phyloP scores from a whole-genome alignment of 2,888 invertebrate genomes.

The Macropis europaea region DNA sequence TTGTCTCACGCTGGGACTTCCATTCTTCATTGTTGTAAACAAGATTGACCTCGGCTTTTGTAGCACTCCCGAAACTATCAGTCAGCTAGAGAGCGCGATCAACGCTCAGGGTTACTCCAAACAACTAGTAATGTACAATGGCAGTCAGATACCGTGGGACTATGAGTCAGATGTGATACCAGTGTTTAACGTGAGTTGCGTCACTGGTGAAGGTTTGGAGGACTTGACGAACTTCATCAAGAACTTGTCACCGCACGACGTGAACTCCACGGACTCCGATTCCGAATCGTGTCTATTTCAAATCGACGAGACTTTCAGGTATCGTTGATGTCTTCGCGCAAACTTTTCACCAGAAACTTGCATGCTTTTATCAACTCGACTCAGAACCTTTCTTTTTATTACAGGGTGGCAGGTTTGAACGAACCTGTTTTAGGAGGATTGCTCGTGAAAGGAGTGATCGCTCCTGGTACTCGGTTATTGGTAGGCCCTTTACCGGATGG shows the following conservation, averaged over 20 bases:
- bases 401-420: conserved; percentile 87
- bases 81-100: conserved; percentile 71
- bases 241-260: conserved; percentile 83
- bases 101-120: conserved; percentile 73
- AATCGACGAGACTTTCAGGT: conserved; percentile 93
- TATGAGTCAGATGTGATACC: conserved; percentile 82
- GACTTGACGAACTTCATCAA: conserved; percentile 92
- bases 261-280: conserved; percentile 68
- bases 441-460: conserved; percentile 90
- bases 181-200: conserved; percentile 94
- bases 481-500: conserved; percentile 90
- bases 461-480: conserved; percentile 90
- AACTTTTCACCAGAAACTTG: background rate
- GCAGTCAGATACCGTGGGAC: conserved; percentile 61
- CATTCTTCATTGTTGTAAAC: conserved; percentile 96
- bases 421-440: conserved; percentile 93
- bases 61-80: conserved; percentile 70
- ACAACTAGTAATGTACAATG: conserved; percentile 68
- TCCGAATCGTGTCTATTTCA: conserved; percentile 85
- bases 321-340: conserved; percentile 1
- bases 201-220: conserved; percentile 91
- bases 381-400: conserved; percentile 14
- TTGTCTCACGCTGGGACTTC: conserved; percentile 89
- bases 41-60: conserved; percentile 92
- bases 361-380: background rate